Evolutionary conservation across 1,140 invertebrate genomes (phyloP), one percentile per base, ranked within the genome.

Genomic region (Amyelois transitella): DNA sequence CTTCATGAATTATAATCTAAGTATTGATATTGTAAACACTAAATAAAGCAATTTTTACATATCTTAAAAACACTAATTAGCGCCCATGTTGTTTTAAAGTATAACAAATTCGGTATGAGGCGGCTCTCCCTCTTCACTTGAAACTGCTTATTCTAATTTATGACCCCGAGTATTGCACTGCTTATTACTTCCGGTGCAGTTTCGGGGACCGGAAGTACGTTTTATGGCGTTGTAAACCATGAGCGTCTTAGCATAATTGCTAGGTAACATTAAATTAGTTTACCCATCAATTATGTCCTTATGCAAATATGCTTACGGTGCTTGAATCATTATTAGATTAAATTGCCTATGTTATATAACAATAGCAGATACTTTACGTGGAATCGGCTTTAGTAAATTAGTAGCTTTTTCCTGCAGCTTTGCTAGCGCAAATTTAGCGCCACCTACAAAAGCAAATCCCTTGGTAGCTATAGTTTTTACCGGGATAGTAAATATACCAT

Each of bases 71-170:
- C 17, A 38, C 32, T 38, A 38, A 38, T 38, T 38, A 14, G 12
- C n/a, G 1, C 8, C 22, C 12, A 14, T 38, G 32, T 38, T 38
- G 32, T 38, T 38, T 14, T 38, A 38, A 38, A 38, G 32, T 38
- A 38, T 38, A 12, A 48, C 45, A 21, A 48, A 48, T 48, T 20
- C n/a, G 44, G 55, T 51, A 38, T 18, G 45, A 32, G 43, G 50
- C 51, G 53, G 49, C 60, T 52, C 65, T 58, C 75, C 63, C 66
- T 64, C 69, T 58, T 67, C 69, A 66, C 66, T 80, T 80, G 64
- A 77, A 80, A 84, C 79, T 87, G 69, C 72, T 82, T 80, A 85
- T 85, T 84, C 75, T 84, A 82, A 84, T 85, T 85, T 87, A 85
- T 80, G 55, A 51, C 51, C 64, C 53, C 61, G 60, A 78, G 77